Conservation (phyloP, 2,113 vertebrate species). For the Pipra filicauda region DNA sequence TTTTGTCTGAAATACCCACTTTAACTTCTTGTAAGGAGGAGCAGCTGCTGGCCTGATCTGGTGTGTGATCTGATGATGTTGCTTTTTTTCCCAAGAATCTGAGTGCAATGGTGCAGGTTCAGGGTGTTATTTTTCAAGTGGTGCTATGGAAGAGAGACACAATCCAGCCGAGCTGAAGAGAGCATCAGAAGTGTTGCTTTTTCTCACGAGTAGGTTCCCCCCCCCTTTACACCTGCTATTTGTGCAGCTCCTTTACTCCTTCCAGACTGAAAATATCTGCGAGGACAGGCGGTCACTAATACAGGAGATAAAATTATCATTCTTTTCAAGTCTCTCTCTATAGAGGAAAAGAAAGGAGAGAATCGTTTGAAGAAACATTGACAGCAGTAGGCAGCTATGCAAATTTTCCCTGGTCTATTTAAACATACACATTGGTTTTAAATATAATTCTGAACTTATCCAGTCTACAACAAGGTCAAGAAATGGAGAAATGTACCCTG, state of each 20-base stretch:
- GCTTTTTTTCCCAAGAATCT: neutral
- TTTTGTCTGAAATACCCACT: neutral
- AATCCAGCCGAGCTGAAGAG: neutral
- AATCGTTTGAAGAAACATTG: neutral
- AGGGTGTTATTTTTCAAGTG: neutral
- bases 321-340: constrained; percentile 1
- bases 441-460: constrained; percentile 52
- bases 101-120: neutral
- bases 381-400: constrained; percentile 33
- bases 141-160: neutral
- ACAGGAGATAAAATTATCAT: constrained; percentile 23
- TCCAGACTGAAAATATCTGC: constrained; percentile 19
- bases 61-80: neutral
- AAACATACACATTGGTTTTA: constrained; percentile 23
- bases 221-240: neutral
- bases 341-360: neutral
- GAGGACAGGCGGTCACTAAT: constrained; percentile 33
- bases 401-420: constrained; percentile 40
- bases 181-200: neutral
- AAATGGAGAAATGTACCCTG: constrained; percentile 33
- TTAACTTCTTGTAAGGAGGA: neutral
- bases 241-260: neutral
- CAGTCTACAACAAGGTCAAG: constrained; percentile 47
- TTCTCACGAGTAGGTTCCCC: accelerated
- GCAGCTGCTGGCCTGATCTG: neutral